Evolutionary conservation across 2,113 vertebrate species (phyloP), one percentile per base, ranked within the genome.

Genomic region (Oreotragus oreotragus): DNA sequence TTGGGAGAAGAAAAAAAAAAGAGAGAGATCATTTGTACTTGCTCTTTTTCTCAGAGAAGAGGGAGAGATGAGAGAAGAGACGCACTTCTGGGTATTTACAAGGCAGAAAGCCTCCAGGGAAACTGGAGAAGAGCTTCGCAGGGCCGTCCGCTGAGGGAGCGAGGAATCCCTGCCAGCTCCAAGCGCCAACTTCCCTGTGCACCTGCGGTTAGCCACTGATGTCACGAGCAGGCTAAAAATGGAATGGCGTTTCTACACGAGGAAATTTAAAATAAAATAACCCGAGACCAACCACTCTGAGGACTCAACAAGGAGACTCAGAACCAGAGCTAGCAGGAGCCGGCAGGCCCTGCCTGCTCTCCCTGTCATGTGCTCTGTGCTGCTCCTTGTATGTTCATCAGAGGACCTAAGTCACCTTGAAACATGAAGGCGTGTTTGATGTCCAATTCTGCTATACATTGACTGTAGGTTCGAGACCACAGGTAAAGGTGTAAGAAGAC

Each of bases 141-240:
- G 70, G 17, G 62, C 3, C 2, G 0, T 57, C 79, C 43, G 76
- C 92, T 45, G 60, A 91, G 89, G 76, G 77, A 88, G 90, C 91
- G 16, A 47, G 1, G 53, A 76, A 33, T 33, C 45, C 86, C 66
- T 39, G 92, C 55, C 96, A 55, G 66, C 30, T n/a, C 45, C 7
- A 3, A 57, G 60, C 2, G 66, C 92, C 94, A 96, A 51, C 84
- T 57, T 94, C 84, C 84, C 80, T 2, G 2, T 51, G 90, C 93
- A 94, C 92, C 96, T 97, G 95, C 3, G 21, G 90, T 49, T 80
- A 92, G 83, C 76, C 90, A 58, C 88, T 19, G 77, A 94, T 27
- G 95, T 91, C 96, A 66, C 13, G 16, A 58, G 84, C 85, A 33
- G 33, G 83, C 95, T 96, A 88, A 96, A 96, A 97, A 45, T 23